Conservation (phyloP, 2,113 vertebrate species). For the Percina caprodes region DNA sequence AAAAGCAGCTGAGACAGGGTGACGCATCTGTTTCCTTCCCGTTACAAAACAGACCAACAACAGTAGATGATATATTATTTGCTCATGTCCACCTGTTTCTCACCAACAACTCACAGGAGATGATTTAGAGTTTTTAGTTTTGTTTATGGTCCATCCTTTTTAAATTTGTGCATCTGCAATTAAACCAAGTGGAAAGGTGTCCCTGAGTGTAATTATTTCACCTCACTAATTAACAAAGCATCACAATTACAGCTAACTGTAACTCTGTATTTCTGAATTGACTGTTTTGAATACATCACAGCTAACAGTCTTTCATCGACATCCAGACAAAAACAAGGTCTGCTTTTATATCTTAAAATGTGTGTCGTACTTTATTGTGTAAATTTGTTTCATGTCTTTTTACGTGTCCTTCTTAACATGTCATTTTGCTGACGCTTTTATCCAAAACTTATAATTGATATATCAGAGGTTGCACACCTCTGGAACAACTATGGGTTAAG, state of each 20-base stretch:
- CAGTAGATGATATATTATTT: neutral
- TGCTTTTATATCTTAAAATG: slow-evolving; percentile 10
- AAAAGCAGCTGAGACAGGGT: neutral
- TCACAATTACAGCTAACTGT: slow-evolving; percentile 50
- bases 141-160: slow-evolving; percentile 13
- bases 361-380: neutral
- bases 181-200: slow-evolving; percentile 49
- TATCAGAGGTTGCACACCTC: too few species aligned
- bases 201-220: slow-evolving; percentile 57
- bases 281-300: slow-evolving; percentile 11
- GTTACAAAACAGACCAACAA: neutral
- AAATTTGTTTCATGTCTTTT: neutral
- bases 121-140: slow-evolving; percentile 33
- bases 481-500: too few species aligned
- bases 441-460: too few species aligned
- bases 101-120: neutral
- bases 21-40: neutral
- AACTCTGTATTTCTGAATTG: slow-evolving; percentile 32
- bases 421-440: too few species aligned
- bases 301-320: slow-evolving; percentile 5
- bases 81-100: slow-evolving; percentile 16
- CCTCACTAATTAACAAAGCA: slow-evolving; percentile 62
- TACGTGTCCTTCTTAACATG: too few species aligned
- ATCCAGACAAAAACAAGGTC: slow-evolving; percentile 15
- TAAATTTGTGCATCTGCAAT: slow-evolving; percentile 45